A percentile compares a stretch with the other conserved stretches of the same genome.
Evolutionary conservation across 2,113 vertebrate species (phyloP).

Genomic region (Callipepla californica): DNA sequence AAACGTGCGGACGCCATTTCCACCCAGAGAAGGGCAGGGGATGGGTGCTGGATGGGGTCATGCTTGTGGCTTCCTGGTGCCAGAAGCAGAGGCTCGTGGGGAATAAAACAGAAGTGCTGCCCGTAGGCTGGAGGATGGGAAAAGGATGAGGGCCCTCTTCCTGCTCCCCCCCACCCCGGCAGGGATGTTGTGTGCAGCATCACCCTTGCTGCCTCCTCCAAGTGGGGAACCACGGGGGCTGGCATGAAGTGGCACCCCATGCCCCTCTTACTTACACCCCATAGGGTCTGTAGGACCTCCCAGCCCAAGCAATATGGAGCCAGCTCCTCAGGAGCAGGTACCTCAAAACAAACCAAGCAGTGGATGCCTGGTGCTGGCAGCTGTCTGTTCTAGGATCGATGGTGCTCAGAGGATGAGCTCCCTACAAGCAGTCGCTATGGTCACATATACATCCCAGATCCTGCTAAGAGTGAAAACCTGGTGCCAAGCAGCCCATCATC

Average conservation of each 20-base stretch:
- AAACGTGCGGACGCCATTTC: conserved; percentile 30
- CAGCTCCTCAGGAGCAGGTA: fast-evolving
- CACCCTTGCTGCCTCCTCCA: neutral
- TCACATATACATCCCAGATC: neutral
- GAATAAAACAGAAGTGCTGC: neutral
- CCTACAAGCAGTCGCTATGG: neutral
- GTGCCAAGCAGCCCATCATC: conserved; percentile 38
- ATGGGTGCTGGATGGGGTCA: conserved; percentile 25
- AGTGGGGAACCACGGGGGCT: neutral
- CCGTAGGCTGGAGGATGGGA: neutral
- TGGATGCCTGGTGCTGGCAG: neutral
- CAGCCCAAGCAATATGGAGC: neutral
- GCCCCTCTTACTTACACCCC: neutral
- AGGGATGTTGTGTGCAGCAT: neutral
- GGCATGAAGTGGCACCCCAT: neutral
- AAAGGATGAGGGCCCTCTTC: neutral
- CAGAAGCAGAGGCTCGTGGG: neutral
- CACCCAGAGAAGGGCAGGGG: neutral
- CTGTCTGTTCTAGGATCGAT: neutral
- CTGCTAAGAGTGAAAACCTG: neutral
- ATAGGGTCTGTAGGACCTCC: neutral
- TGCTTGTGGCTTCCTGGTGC: neutral
- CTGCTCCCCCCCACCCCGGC: neutral
- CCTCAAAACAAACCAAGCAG: neutral
- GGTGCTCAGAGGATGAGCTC: neutral